Evolutionary conservation across 2,888 invertebrate genomes (phyloP), one percentile per base, ranked within the genome.

Genomic region (Heterodera filipjevi): DNA sequence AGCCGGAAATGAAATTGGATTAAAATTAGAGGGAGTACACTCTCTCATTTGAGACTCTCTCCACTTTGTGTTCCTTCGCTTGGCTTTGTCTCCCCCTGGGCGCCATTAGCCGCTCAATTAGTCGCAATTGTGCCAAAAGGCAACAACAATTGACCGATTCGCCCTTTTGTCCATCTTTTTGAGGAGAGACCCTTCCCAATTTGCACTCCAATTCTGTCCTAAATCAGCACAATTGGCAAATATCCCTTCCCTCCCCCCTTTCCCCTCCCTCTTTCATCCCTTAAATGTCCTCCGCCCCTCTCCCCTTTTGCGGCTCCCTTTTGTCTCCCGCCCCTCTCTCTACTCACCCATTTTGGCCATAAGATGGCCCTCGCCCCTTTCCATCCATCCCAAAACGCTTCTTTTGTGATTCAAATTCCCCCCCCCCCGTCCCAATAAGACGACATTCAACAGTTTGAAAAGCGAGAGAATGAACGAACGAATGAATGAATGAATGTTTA

Each of bases 311-410:
- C 59, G 59, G 59, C 59, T 22, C 27, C 27, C 59, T 59, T 59
- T 59, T 53, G 53, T 53, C n/a, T 27, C n/a, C 59, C 27, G n/a
- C 27, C 59, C 12, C 59, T 12, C 27, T 6, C 22, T 22, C 19
- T n/a, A 59, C 22, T 59, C 59, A n/a, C n/a, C n/a, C 59, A 59
- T 59, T 59, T 59, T 59, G 59, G 59, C 59, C 59, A 59, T 59
- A 27, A 27, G 27, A 59, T 59, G 59, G 59, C 59, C 59, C 59
- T 59, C 59, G 12, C 59, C 59, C 59, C 27, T 14, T 49, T 49
- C 49, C 49, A 49, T 49, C 59, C 59, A n/a, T 8, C n/a, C n/a
- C n/a, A n/a, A 53, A 53, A 53, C 53, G 53, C 53, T 22, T 53
- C 59, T 59, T 59, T 59, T 59, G 59, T 59, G 27, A 59, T 59